phyloP scores from a whole-genome alignment of 2,113 vertebrate genomes.

The Lichenostomus cassidix region DNA sequence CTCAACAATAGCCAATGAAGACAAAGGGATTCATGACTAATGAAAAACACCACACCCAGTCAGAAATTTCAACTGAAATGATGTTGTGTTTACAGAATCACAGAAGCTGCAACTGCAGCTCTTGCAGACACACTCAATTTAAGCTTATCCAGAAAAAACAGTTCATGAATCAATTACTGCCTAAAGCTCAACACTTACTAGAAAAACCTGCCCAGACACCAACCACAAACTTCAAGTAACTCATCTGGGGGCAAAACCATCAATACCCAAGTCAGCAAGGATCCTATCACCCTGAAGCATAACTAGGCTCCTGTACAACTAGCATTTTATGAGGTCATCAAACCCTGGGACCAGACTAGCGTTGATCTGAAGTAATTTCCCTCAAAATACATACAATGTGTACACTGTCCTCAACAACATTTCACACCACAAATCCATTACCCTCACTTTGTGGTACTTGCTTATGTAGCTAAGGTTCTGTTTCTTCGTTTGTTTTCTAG shows the following conservation, averaged over 20 bases:
- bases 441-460: background rate
- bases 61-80: background rate
- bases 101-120: background rate
- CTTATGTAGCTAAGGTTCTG: background rate
- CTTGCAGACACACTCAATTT: background rate
- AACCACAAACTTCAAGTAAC: background rate
- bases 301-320: background rate
- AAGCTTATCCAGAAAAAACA: background rate
- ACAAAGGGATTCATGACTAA: background rate
- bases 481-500: background rate
- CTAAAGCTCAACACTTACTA: background rate
- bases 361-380: background rate
- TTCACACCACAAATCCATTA: background rate
- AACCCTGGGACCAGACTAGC: rapidly evolving
- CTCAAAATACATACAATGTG: background rate
- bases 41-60: conserved; percentile 14
- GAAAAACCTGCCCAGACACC: background rate
- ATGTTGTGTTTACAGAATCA: background rate
- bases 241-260: background rate
- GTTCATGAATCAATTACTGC: background rate
- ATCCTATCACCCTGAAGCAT: background rate
- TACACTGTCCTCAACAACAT: background rate
- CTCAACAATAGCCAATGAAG: background rate
- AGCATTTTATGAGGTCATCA: rapidly evolving
- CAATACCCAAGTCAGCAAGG: background rate